Evolutionary conservation across 2,888 invertebrate species (phyloP).

Genomic region (Argynnis bischoffii): DNA sequence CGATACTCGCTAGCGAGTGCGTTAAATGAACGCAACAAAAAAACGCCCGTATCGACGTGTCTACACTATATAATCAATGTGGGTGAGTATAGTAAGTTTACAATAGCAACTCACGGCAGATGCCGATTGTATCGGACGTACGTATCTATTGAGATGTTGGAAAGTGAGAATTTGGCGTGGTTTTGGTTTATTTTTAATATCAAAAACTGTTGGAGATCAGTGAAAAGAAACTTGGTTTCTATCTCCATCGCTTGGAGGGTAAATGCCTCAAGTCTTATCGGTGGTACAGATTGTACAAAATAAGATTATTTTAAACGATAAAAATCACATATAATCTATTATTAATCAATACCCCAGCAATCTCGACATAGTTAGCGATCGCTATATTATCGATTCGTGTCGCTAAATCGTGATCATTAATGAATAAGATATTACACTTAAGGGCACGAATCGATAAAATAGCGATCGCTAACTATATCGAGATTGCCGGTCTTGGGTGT

Average conservation of each 20-base stretch:
- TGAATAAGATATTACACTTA: too few relatives aligned
- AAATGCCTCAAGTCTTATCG: constrained; percentile 46
- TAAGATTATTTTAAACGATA: constrained; percentile 22
- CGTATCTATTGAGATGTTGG: constrained; percentile 40
- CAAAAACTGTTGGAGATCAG: constrained; percentile 42
- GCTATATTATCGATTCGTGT: too few relatives aligned
- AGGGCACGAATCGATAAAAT: too few relatives aligned
- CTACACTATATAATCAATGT: neutral
- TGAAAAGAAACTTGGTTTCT: constrained; percentile 53
- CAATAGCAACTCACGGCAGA: constrained; percentile 7
- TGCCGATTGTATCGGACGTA: constrained; percentile 48
- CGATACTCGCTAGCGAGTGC: constrained; percentile 4
- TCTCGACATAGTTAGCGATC: neutral
- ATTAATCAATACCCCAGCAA: neutral
- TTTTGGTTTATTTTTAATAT: constrained; percentile 54
- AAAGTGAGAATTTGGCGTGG: constrained; percentile 44
- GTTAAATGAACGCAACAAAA: neutral
- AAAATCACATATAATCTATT: constrained; percentile 13
- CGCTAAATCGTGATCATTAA: too few relatives aligned
- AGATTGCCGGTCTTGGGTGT: too few relatives aligned
- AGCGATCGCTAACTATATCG: too few relatives aligned
- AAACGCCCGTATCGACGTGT: too few relatives aligned
- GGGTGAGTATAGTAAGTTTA: neutral
- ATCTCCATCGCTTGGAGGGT: constrained; percentile 46
- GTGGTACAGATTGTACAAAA: constrained; percentile 41